phyloP scores from a whole-genome alignment of 1,140 invertebrate genomes.

The Lanistes nyassanus region DNA sequence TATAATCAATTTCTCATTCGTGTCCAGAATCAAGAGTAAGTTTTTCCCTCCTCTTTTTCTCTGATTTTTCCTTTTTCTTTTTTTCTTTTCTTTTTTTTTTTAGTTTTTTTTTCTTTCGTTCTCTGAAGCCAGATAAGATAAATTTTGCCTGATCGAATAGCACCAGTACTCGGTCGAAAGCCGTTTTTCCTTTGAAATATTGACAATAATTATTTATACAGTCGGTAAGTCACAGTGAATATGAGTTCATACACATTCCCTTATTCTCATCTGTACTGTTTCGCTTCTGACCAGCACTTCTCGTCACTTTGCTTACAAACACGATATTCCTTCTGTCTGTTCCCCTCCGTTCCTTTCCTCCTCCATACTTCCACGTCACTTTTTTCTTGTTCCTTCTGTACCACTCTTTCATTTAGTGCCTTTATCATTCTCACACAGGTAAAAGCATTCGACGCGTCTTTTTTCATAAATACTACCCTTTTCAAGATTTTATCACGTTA shows the following conservation, averaged over 20 bases:
- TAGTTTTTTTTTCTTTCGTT: neutral
- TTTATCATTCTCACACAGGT: neutral
- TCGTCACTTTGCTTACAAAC: too few relatives aligned
- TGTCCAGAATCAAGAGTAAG: neutral
- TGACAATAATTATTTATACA: too few relatives aligned
- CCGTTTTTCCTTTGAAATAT: neutral
- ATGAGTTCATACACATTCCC: neutral
- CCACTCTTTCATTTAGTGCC: neutral
- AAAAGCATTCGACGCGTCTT: neutral
- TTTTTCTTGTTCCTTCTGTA: neutral
- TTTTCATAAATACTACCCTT: neutral
- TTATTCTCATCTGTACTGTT: slow-evolving; percentile 3
- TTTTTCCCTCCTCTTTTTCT: slow-evolving; percentile 4
- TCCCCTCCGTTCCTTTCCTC: slow-evolving; percentile 1
- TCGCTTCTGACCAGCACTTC: too few relatives aligned
- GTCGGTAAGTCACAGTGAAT: too few relatives aligned
- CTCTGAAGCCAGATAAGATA: neutral
- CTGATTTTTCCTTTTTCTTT: slow-evolving; percentile 1
- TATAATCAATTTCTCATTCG: too few relatives aligned
- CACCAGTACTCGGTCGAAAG: neutral
- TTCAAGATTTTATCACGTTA: neutral
- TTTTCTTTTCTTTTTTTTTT: neutral
- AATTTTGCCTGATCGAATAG: neutral
- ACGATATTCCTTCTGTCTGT: neutral
- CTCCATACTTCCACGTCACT: neutral